A percentile compares a stretch with the other conserved stretches of the same genome.
Evolutionary conservation across 2,113 vertebrate species (phyloP).

Genomic region (Chelonoidis abingdonii): DNA sequence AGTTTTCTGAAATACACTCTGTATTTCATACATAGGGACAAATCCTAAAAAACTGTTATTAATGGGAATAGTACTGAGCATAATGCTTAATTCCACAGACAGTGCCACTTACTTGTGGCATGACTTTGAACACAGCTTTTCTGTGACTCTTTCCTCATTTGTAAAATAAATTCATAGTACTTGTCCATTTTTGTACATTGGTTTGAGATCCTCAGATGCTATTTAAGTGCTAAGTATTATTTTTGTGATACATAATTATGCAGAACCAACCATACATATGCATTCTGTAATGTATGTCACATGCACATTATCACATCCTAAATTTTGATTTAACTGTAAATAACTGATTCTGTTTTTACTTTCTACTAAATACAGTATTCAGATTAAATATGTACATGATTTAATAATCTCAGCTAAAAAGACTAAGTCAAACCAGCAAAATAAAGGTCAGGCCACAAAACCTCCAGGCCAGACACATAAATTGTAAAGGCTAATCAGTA

Average conservation of each 20-base stretch:
- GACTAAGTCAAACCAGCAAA: neutral
- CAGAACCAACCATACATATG: neutral
- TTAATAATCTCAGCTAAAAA: neutral
- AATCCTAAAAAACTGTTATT: neutral
- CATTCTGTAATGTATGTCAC: neutral
- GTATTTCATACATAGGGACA: neutral
- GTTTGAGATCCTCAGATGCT: neutral
- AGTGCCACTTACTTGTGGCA: neutral
- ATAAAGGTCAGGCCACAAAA: neutral
- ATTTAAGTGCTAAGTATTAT: neutral
- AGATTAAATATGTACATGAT: neutral
- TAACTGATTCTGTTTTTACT: neutral
- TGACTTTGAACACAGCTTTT: neutral
- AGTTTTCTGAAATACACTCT: neutral
- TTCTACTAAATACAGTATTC: neutral
- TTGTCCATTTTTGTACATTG: neutral
- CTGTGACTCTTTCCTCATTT: neutral
- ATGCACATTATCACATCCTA: neutral
- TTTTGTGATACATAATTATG: neutral
- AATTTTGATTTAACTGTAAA: neutral
- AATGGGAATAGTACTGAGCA: neutral
- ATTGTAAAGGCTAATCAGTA: neutral
- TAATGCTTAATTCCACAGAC: neutral
- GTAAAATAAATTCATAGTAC: neutral
- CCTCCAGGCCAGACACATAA: neutral